Evolutionary conservation across 2,113 vertebrate genomes (phyloP), one percentile per base, ranked within the genome.

Genomic region (Pomatostomus ruficeps): DNA sequence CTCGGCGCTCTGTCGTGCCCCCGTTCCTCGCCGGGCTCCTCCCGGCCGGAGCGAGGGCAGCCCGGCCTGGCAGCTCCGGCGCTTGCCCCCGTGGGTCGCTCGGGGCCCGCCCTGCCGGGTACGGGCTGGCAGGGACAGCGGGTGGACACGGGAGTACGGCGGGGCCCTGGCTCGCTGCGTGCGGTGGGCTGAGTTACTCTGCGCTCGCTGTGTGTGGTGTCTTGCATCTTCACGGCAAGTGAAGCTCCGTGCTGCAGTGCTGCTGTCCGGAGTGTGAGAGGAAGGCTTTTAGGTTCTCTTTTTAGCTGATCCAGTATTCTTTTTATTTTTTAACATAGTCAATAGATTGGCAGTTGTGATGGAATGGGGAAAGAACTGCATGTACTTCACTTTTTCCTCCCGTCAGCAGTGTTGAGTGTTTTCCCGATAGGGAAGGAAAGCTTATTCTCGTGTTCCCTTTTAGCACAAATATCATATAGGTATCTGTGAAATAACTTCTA

Each of bases 121-220:
- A 4, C 4, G 26, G 58, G 52, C 67, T 49, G 48, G 0, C 26
- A 7, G 11, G 68, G 57, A 33, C 54, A 14, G 49, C 20, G 72
- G 31, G 24, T 6, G 40, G n/a, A 0, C 25, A 11, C 31, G 31
- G 54, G 31, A 12, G 3, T 2, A 0, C 5, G 9, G 29, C 63
- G 19, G 19, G 57, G 65, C 43, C 35, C 33, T 1, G 54, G 33
- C 19, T 46, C 33, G 51, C 33, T 17, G 43, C 7, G 4, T 4
- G 65, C 24, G 3, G 10, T 2, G 26, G 18, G 16, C 74, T 5
- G 45, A 13, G 51, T 20, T 16, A 1, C 35, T 21, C 24, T 9
- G 62, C 38, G 12, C 26, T 38, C 38, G 0, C 74, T 4, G 31
- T 2, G 16, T 9, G 55, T 7, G 1, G 7, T 18, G 2, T 2